Base-by-base conservation (phyloP, 2,113 vertebrate species). In the Psittacula cyanocephala region DNA sequence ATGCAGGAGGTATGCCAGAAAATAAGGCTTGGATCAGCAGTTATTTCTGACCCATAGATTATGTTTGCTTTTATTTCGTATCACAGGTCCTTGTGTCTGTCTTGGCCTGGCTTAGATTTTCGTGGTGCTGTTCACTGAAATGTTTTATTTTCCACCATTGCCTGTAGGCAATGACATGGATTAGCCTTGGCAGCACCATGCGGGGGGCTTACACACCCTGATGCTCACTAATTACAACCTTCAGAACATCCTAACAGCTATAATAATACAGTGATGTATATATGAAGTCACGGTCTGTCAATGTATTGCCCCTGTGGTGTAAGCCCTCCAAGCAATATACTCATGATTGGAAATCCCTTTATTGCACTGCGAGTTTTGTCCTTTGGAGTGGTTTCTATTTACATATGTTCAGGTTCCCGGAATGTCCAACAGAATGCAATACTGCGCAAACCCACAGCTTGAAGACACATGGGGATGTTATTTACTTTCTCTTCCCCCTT, bases 191-290 rank as follows among this genome's bases (percentile, higher is more conserved):
- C 95, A 96, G 81, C 79, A 80, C 81, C 80, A 86, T 3, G 15
- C 79, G 49, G 89, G 87, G 81, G 55, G 50, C 46, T 94, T 88
- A 50, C 47, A 95, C 77, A 95, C 83, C 84, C 93, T 93, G 90
- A 82, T 94, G 93, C 78, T 94, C 80, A 85, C 93, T 97, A 96
- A 97, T 96, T 95, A 83, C 90, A 96, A 92, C 88, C 91, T 96
- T 86, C 90, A 87, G 91, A 94, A 67, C 67, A 81, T 88, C 74
- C 71, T 22, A 94, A 72, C 86, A 87, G 69, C 69, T 88, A 29
- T 76, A 95, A 93, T 91, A 95, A 79, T 63, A 50, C 49, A 92
- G 63, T 57, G 83, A 91, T 93, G 57, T 92, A 84, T 86, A 62
- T 43, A 94, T 91, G 83, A 92, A 96, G 72, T 91, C 90, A 94